Conservation (phyloP, 2,797 vertebrate species). For the Enteromius thamalakanensis region DNA sequence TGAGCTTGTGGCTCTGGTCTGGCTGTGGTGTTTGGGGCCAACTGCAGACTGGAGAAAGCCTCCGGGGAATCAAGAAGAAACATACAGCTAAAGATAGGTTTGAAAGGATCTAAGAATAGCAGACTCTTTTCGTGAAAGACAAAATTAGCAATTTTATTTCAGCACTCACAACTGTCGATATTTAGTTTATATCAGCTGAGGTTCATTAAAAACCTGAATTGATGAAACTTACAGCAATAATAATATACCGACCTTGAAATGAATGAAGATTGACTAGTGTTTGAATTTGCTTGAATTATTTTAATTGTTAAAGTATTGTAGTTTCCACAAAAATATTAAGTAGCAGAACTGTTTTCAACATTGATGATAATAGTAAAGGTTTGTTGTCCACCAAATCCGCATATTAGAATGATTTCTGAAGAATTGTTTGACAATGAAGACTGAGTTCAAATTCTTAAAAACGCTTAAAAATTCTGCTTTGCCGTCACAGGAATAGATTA, state of each 20-base stretch:
- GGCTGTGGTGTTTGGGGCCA: not conserved
- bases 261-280: not conserved
- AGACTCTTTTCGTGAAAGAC: not conserved
- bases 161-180: not conserved
- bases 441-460: no score
- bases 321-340: not conserved
- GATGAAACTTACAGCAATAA: not conserved
- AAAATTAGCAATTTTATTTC: not conserved
- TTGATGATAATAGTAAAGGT: not conserved
- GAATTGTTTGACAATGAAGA: not conserved
- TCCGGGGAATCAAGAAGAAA: slow-evolving; percentile 2
- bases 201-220: not conserved
- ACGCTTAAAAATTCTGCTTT: not conserved
- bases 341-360: not conserved
- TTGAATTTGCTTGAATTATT: not conserved
- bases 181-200: not conserved
- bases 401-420: not conserved
- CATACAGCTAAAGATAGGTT: not conserved
- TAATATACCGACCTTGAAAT: not conserved
- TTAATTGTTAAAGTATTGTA: no score
- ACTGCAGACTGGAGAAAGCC: slow-evolving; percentile 1
- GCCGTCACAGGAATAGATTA: not conserved
- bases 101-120: slow-evolving; percentile 9
- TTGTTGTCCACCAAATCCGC: not conserved
- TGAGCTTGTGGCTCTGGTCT: not conserved